Conservation (phyloP, 2,888 invertebrate species). For the Eilema caniola region DNA sequence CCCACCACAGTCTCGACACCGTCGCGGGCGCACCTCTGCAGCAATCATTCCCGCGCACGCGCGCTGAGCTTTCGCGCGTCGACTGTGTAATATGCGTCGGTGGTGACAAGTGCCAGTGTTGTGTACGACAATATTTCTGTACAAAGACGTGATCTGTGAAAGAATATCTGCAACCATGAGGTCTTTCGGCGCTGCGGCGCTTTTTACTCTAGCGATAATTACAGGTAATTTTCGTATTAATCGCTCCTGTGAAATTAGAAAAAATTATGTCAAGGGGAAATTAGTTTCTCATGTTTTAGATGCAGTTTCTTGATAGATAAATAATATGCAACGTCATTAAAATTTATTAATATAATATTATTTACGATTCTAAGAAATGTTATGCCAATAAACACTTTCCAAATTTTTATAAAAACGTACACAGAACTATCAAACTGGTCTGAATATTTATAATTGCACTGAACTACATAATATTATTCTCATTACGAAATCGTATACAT, state of each 20-base stretch:
- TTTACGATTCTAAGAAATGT: conserved; percentile 11
- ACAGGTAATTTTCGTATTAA: conserved; percentile 63
- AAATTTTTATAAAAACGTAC: conserved; percentile 25
- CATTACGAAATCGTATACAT: conserved; percentile 37
- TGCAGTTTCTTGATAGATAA: not conserved
- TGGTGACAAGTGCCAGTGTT: conserved; percentile 80
- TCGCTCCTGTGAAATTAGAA: not conserved
- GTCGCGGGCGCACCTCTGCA: conserved; percentile 46
- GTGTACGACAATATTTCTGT: conserved; percentile 70
- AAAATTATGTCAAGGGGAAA: not conserved
- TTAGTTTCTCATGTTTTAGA: not conserved
- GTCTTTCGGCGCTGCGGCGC: conserved; percentile 75
- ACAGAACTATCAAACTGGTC: conserved; percentile 20
- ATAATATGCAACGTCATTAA: conserved; percentile 39
- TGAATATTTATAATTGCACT: conserved; percentile 36
- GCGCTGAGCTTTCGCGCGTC: conserved; percentile 82
- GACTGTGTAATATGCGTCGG: conserved; percentile 77
- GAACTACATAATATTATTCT: conserved; percentile 16
- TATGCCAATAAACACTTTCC: conserved; percentile 30
- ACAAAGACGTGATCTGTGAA: conserved; percentile 65
- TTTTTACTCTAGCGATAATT: conserved; percentile 70
- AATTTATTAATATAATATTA: conserved; percentile 28
- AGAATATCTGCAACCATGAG: conserved; percentile 66
- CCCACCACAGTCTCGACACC: conserved; percentile 56
- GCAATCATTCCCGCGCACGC: conserved; percentile 72